Evolutionary conservation across 2,113 vertebrate species (phyloP), one percentile per base, ranked within the genome.

Genomic region (Todiramphus chloris): DNA sequence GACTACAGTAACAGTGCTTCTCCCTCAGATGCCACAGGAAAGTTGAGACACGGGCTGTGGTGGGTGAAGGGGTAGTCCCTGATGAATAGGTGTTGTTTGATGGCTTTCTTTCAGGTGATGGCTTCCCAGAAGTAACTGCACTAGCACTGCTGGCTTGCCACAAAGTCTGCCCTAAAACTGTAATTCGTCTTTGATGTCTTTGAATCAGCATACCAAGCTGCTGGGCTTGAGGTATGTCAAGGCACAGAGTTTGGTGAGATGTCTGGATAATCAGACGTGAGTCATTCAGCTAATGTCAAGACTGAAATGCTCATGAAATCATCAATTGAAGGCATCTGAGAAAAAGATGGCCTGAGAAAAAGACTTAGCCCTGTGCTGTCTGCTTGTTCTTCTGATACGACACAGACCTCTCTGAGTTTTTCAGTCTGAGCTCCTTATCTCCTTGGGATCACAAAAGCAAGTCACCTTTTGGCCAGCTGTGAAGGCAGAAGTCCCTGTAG

Each of bases 11-110:
- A 24, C 37, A 70, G 11, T 35, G 35, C 13, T 89, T 56, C 31
- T 55, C 18, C 24, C 13, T 85, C 8, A 5, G 5, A 24, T 9
- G 10, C 13, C 18, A 35, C 31, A n/a, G 37, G 20, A 89, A 50
- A 89, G 46, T 1, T 8, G 31, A 18, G 5, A 18, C 0, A 2
- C 8, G 14, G 5, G 11, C 30, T 68, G 23, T 43, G 12, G 44
- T 70, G 39, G 15, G 9, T 75, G 21, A 0, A 3, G 4, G 8
- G 6, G 58, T 25, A 43, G 16, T 21, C 12, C 5, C 14, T 67
- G 19, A 28, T 78, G 4, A 7, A 1, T 5, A n/a, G 9, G 6
- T 43, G 21, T 43, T 53, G 7, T 12, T 24, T 73, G 14, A 7
- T 41, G 86, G 1, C 17, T 73, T 74, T 62, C 13, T 70, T 8